A percentile compares a stretch with the other conserved stretches of the same genome.
phyloP scores from a whole-genome alignment of 2,113 vertebrate genomes.

The Oceanodroma tethys region DNA sequence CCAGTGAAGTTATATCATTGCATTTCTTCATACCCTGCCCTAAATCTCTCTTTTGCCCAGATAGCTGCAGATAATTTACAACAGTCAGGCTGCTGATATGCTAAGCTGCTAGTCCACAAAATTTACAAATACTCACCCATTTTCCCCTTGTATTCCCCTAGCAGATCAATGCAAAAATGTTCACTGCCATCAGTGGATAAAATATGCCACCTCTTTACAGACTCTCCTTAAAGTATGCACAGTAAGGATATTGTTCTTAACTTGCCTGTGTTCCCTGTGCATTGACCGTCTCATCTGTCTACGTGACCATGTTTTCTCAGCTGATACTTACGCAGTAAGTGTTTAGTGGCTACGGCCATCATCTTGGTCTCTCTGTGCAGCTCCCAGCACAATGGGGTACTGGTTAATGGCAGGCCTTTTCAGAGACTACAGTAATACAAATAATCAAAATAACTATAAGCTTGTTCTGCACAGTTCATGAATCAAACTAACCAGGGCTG shows the following conservation, averaged over 20 bases:
- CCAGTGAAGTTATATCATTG: not conserved
- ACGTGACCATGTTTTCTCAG: not conserved
- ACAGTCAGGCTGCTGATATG: not conserved
- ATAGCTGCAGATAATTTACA: not conserved
- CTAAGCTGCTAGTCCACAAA: not conserved
- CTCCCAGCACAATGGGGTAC: not conserved
- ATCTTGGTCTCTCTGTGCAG: not conserved
- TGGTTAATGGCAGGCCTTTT: not conserved
- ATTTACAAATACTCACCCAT: not conserved
- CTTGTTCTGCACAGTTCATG: not conserved
- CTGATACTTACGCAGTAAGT: not conserved
- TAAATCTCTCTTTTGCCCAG: not conserved
- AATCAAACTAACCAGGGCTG: not conserved
- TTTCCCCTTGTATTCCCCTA: not conserved
- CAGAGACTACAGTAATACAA: not conserved
- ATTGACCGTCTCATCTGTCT: not conserved
- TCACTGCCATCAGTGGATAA: not conserved
- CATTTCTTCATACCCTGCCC: not conserved
- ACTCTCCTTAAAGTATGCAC: not conserved
- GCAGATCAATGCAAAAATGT: not conserved
- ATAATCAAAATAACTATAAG: not conserved
- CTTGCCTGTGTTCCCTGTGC: not conserved
- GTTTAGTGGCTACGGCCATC: not conserved
- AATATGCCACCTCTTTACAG: not conserved
- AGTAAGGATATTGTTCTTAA: not conserved